phyloP scores from a whole-genome alignment of 2,113 vertebrate species.

The Monopterus albus region DNA sequence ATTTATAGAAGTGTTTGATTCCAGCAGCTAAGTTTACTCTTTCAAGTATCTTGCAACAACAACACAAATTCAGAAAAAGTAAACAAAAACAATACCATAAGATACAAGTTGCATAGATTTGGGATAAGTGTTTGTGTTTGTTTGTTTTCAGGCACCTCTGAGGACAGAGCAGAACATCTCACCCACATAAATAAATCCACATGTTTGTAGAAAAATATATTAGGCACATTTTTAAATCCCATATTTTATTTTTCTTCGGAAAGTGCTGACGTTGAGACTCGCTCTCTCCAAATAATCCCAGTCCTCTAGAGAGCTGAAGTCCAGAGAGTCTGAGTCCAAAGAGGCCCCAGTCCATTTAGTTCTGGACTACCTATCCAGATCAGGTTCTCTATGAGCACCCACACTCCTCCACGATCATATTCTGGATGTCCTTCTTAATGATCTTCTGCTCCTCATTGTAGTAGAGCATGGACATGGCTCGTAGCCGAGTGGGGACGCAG shows the following conservation, averaged over 20 bases:
- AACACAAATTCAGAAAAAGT: slow-evolving; percentile 79
- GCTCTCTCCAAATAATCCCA: too few species aligned
- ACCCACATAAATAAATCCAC: slow-evolving; percentile 79
- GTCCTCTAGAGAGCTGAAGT: too few species aligned
- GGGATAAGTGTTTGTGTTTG: slow-evolving; percentile 70
- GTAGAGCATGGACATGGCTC: slow-evolving; percentile 99
- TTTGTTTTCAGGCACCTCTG: slow-evolving; percentile 88
- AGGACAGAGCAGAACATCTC: too few species aligned
- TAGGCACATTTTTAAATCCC: slow-evolving; percentile 78
- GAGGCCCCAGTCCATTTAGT: slow-evolving; percentile 28
- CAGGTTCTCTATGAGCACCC: slow-evolving; percentile 90
- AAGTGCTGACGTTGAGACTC: slow-evolving; percentile 79
- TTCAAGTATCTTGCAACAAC: slow-evolving; percentile 97
- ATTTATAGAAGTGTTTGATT: slow-evolving; percentile 95
- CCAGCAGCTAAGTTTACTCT: slow-evolving; percentile 98
- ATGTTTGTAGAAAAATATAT: slow-evolving; percentile 86
- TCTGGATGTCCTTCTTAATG: slow-evolving; percentile 98
- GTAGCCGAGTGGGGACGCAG: slow-evolving; percentile 95
- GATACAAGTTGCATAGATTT: slow-evolving; percentile 99
- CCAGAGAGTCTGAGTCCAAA: too few species aligned
- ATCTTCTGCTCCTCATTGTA: slow-evolving; percentile 98
- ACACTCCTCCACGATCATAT: slow-evolving; percentile 99
- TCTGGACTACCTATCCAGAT: background rate
- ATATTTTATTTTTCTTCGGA: slow-evolving; percentile 61
- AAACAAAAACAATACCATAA: slow-evolving; percentile 82